A percentile compares a stretch with the other conserved stretches of the same genome.
These are phyloP conservation scores for Polydrusus cervinus DNA, from an alignment of 2,888 invertebrate genomes.

Conservation along the genomic window DNA sequence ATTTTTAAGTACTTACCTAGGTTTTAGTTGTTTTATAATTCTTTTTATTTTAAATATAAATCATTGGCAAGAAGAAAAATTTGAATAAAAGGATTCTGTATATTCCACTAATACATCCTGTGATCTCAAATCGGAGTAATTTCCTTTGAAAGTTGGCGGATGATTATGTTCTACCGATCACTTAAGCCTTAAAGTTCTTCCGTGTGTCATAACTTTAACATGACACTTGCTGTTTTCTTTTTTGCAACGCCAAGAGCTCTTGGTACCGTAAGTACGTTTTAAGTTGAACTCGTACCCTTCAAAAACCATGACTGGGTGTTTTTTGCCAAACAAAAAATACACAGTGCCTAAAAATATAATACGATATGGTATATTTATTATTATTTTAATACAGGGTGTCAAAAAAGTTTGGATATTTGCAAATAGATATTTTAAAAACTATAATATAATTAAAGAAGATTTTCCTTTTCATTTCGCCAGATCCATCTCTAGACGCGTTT, in stretches of 20 bases:
- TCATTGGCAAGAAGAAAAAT: neutral
- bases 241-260: constrained; percentile 36
- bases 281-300: constrained; percentile 40
- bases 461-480: no score
- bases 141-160: constrained; percentile 34
- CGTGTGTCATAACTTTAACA: constrained; percentile 29
- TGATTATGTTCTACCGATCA: constrained; percentile 36
- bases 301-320: constrained; percentile 42
- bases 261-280: constrained; percentile 23
- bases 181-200: constrained; percentile 36
- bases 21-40: no score
- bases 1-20: no score
- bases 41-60: no score
- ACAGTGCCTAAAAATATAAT: constrained; percentile 22
- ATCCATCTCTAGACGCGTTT: no score
- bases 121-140: constrained; percentile 11
- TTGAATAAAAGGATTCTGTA: constrained; percentile 10
- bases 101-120: constrained; percentile 38
- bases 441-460: no score
- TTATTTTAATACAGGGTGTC: neutral
- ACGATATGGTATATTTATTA: no score
- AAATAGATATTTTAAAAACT: no score
- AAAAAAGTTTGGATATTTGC: no score
- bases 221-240: constrained; percentile 32
- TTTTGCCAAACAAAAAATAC: constrained; percentile 25